phyloP scores from a whole-genome alignment of 64 coral and sea anemone species.

The Pachyseris speciosa region DNA sequence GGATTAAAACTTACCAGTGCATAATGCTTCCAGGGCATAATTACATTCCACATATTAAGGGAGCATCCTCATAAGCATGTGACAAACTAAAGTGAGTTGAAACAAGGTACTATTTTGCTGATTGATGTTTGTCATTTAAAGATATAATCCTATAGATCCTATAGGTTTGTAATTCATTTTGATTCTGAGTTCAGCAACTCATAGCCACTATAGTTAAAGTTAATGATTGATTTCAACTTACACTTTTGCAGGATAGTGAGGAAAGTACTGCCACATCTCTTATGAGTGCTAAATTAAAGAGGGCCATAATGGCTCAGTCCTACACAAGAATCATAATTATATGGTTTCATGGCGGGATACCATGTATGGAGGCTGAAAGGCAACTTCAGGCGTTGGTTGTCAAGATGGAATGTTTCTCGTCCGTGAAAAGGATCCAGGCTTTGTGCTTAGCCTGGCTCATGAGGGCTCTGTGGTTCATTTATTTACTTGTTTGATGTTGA shows the following conservation, averaged over 20 bases:
- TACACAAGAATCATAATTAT: slow-evolving; percentile 84
- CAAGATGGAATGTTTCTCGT: slow-evolving; percentile 87
- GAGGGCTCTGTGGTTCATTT: slow-evolving; percentile 78
- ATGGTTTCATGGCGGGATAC: slow-evolving; percentile 91
- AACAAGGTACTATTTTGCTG: too few species aligned
- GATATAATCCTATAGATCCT: too few species aligned
- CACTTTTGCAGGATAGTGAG: slow-evolving; percentile 36
- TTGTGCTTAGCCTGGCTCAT: slow-evolving; percentile 82
- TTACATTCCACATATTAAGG: too few species aligned
- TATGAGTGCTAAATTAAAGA: slow-evolving; percentile 78
- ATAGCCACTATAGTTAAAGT: too few species aligned
- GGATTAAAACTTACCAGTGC: too few species aligned
- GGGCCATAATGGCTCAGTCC: slow-evolving; percentile 86
- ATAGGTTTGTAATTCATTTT: too few species aligned
- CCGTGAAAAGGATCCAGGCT: slow-evolving; percentile 84
- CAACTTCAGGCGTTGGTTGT: slow-evolving; percentile 64
- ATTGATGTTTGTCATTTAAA: too few species aligned
- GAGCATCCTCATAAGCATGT: too few species aligned
- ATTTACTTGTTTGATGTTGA: slow-evolving; percentile 95
- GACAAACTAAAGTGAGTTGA: too few species aligned
- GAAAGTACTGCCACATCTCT: slow-evolving; percentile 75
- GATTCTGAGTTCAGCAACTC: too few species aligned
- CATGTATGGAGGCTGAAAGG: slow-evolving; percentile 85
- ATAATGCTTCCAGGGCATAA: too few species aligned
- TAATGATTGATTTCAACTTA: too few species aligned